phyloP scores from a whole-genome alignment of 53 echinoderm and acorn worm genomes.

The Actinopyga echinites region DNA sequence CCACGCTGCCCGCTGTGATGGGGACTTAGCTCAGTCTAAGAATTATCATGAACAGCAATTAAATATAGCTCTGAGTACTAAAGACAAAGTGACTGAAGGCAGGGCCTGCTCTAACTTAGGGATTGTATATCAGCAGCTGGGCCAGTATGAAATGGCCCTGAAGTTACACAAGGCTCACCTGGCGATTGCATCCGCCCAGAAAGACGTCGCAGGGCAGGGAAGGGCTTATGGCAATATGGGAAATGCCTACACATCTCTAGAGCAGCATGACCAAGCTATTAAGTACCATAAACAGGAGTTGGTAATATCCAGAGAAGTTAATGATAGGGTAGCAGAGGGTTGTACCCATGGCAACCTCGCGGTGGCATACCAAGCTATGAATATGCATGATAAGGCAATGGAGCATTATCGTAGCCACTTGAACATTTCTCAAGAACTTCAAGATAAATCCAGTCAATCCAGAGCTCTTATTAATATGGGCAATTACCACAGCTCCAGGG shows the following conservation, averaged over 20 bases:
- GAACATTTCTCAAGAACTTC: conserved; percentile 78
- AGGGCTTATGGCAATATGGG: conserved; percentile 98
- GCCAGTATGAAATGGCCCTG: conserved; percentile 88
- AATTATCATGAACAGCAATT: conserved; percentile 96
- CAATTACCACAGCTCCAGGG: conserved; percentile 88
- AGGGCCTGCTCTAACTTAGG: conserved; percentile 95
- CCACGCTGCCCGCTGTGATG: conserved; percentile 87
- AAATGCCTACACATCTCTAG: conserved; percentile 91
- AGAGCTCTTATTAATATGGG: conserved; percentile 88
- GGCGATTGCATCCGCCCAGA: conserved; percentile 75
- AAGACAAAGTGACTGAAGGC: conserved; percentile 88
- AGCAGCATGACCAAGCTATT: conserved; percentile 92
- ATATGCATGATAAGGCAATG: conserved; percentile 93
- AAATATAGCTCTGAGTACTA: conserved; percentile 92
- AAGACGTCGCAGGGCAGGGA: conserved; percentile 78
- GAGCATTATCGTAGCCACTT: conserved; percentile 91
- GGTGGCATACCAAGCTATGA: conserved; percentile 92
- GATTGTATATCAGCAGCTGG: conserved; percentile 92
- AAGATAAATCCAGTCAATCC: conserved; percentile 82
- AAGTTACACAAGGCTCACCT: conserved; percentile 98
- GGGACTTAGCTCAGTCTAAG: conserved; percentile 78
- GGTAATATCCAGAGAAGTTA: conserved; percentile 94
- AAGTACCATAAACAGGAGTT: conserved; percentile 98
- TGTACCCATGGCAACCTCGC: conserved; percentile 98
- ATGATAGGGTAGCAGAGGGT: conserved; percentile 85